Evolutionary conservation across 2,888 invertebrate species (phyloP), one percentile per base, ranked within the genome.

Genomic region (Caenorhabditis sp.): DNA sequence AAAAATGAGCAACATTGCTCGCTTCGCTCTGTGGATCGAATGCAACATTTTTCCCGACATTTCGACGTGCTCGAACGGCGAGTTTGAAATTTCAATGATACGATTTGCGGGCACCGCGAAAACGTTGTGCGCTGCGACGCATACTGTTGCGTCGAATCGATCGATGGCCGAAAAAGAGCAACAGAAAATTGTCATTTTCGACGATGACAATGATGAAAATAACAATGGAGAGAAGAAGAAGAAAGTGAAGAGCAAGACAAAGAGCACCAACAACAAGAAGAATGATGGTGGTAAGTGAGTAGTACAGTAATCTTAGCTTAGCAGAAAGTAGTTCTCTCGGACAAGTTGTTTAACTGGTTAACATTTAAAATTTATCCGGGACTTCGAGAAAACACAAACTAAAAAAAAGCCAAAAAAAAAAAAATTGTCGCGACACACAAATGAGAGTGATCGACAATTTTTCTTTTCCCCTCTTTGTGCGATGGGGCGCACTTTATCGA

Each of bases 11-110:
- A 43, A 68, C n/a, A 19, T 73, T 10, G 59, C 55, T 43, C 27
- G 27, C 23, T 73, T 73, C 27, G 65, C 58, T n/a, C 36, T 58
- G 19, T 73, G 73, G 73, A 59, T 73, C 17, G 62, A 68, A 31
- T 14, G 61, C 23, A 58, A 57, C 50, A 65, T 73, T 14, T 73
- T 68, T 21, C 73, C 73, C 17, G 73, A 73, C 19, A 62, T 57
- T 26, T 51, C 23, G 19, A 55, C 24, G 10, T 36, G 19, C 27
- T 54, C 49, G 14, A 50, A 43, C 10, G 4, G 68, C 64, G 73
- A 65, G 26, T 73, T 73, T 31, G 73, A 73, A 27, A 73, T 73
- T 14, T 73, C 73, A 17, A 21, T 73, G 24, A 55, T 73, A 37
- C 62, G 61, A 50, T 36, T 73, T 2, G 54, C 62, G 3, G 23